A percentile compares a stretch with the other conserved stretches of the same genome.
These are phyloP conservation scores for Calephelis virginiensis DNA, from an alignment of 1,140 invertebrate species.

Conservation along the genomic window DNA sequence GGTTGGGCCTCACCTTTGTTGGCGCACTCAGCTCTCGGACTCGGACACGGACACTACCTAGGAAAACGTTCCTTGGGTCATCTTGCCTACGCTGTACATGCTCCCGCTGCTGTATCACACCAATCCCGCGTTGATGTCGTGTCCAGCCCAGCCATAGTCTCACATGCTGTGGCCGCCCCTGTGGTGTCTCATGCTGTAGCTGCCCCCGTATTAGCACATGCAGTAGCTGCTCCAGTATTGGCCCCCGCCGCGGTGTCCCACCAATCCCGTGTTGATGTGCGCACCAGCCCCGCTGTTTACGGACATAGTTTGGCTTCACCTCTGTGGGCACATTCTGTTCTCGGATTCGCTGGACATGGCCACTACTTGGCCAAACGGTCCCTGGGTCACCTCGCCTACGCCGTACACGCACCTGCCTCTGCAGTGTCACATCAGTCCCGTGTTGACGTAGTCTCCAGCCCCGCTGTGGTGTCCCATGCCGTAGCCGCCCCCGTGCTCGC, in stretches of 20 bases:
- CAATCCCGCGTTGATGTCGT: not conserved
- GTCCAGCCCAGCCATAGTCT: not conserved
- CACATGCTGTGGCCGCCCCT: constrained; percentile 7
- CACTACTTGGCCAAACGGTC: constrained; percentile 58
- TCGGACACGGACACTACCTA: constrained; percentile 6
- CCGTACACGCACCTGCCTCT: not conserved
- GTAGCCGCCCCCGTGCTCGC: constrained; percentile 43
- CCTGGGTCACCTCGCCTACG: constrained; percentile 26
- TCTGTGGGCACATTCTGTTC: constrained; percentile 33
- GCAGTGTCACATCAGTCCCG: not conserved
- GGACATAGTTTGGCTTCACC: constrained; percentile 38
- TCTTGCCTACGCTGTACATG: too few relatives aligned
- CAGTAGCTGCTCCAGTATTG: constrained; percentile 33
- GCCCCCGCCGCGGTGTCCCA: constrained; percentile 53
- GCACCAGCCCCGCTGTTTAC: constrained; percentile 46
- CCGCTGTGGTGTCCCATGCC: constrained; percentile 13
- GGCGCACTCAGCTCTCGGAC: constrained; percentile 35
- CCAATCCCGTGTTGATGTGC: constrained; percentile 57
- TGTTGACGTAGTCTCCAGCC: not conserved
- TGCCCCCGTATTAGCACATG: constrained; percentile 32
- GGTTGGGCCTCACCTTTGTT: constrained; percentile 35
- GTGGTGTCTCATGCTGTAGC: constrained; percentile 13
- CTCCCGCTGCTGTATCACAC: not conserved
- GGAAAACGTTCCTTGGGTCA: constrained; percentile 4
- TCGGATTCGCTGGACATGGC: constrained; percentile 41